Evolutionary conservation across 2,888 invertebrate species (phyloP), one percentile per base, ranked within the genome.

Genomic region (Halictus quadricinctus): DNA sequence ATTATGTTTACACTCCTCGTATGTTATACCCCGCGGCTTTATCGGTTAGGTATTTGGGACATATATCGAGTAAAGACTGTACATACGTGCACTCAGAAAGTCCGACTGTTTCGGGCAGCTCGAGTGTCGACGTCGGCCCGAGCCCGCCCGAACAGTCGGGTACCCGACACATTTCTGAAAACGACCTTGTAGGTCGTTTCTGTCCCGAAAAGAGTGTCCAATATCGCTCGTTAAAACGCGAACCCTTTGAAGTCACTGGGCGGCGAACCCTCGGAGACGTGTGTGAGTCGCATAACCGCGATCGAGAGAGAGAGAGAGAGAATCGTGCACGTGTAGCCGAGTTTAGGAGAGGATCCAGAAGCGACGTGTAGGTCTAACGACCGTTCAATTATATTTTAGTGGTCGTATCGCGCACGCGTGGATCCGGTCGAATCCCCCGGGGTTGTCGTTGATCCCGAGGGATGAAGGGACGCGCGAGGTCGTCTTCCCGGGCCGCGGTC

Each of bases 401-500:
- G 60, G 29, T 43, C 48, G 58, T 74, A 41, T 50, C 66, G 58
- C 46, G 48, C 60, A 13, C 50, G 70, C 10, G 21, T 29, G 29
- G 48, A 72, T 76, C 54, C 7, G 18, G 46, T 73, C 69, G 50
- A 58, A 76, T 46, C 81, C 66, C 58, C 25, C n/a, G 25, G 46
- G 58, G 58, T 60, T 29, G 72, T 46, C 46, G 41, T 54, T 70
- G 70, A 77, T 77, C 41, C 41, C 58, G 21, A 21, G n/a, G 29
- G 8, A 48, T 21, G 64, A 64, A 70, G 43, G 25, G 64, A 41
- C 72, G 41, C 72, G 41, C 18, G 76, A 70, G 36, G 1, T 25
- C 76, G 79, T 85, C 86, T 85, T 82, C 82, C 73, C 50, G 2
- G n/a, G 36, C 18, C 79, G 79, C 85, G 86, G 81, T 75, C 18